Base-by-base conservation (phyloP, 2,113 vertebrate species). In the Oryzias javanicus region DNA sequence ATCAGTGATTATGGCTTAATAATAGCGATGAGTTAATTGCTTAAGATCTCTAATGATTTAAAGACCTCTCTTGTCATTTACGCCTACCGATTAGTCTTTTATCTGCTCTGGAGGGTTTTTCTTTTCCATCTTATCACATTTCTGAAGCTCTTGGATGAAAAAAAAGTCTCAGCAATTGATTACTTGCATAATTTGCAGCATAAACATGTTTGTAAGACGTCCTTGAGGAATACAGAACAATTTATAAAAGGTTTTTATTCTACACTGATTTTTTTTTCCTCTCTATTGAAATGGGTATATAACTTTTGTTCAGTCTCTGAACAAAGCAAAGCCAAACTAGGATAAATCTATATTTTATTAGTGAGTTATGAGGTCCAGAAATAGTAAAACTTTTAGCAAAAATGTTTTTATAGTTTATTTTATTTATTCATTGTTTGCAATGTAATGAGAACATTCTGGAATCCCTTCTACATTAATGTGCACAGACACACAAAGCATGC, bases 21-120 rank as follows among this genome's bases (percentile, higher is more conserved):
- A 82, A 88, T 70, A 61, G 69, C 27, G 22, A 82, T 80, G 58
- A 81, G 60, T 75, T 88, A 81, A 85, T 88, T 82, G 72, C 65
- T 79, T 54, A 58, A 64, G 55, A 82, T 79, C 59, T 72, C 49
- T 18, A 19, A 15, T 64, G 73, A 86, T 85, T 83, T 69, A 81
- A 76, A 78, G 64, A 66, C 78, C 71, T 49, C 64, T 76, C 60
- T 52, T 56, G 42, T 68, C 62, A 53, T 61, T 19, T 67, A 58
- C 19, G 25, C 22, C 42, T 49, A 29, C 58, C 62, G 48, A 84
- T 80, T 77, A 59, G 55, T 81, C 53, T 64, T 17, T 14, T 8
- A 46, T 41, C 62, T 8, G 52, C 22, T 64, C n/a, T 29, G 16
- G 15, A 3, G 45, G 29, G 74, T 71, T 68, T 42, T 27, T 54